phyloP scores from a whole-genome alignment of 1,140 invertebrate species.

The Nasonia vitripennis region DNA sequence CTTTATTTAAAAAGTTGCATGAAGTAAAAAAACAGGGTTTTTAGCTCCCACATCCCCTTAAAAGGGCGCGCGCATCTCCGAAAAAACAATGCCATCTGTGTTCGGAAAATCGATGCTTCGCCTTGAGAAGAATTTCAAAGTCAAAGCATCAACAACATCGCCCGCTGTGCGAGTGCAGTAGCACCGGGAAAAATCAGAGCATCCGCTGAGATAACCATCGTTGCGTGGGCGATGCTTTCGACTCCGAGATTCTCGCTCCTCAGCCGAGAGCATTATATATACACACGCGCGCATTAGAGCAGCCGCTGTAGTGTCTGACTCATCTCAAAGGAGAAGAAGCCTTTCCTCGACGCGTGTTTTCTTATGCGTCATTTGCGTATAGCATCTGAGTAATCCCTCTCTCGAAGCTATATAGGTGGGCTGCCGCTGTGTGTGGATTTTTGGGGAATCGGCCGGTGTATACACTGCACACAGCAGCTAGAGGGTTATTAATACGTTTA shows the following conservation, averaged over 20 bases:
- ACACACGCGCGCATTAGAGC: not conserved
- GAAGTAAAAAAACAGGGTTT: no score
- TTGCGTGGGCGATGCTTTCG: not conserved
- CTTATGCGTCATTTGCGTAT: constrained; percentile 31
- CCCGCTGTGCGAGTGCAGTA: not conserved
- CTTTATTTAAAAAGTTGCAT: no score
- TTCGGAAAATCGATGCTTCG: not conserved
- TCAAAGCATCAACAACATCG: not conserved
- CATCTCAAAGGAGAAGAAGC: not conserved
- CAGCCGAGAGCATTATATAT: not conserved
- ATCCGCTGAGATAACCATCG: not conserved
- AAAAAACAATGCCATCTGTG: no score
- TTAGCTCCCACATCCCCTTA: not conserved
- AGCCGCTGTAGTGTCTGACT: not conserved
- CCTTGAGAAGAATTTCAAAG: not conserved
- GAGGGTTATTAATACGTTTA: constrained; percentile 17
- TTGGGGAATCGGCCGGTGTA: not conserved
- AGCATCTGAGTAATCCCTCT: not conserved
- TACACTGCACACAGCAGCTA: not conserved
- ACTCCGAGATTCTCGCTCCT: not conserved
- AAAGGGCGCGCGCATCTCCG: no score
- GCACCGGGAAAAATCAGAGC: not conserved
- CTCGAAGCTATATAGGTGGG: not conserved
- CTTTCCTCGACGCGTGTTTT: constrained; percentile 17
- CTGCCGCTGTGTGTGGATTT: not conserved